phyloP scores from a whole-genome alignment of 2,797 vertebrate genomes.

The Apogon talboti region DNA sequence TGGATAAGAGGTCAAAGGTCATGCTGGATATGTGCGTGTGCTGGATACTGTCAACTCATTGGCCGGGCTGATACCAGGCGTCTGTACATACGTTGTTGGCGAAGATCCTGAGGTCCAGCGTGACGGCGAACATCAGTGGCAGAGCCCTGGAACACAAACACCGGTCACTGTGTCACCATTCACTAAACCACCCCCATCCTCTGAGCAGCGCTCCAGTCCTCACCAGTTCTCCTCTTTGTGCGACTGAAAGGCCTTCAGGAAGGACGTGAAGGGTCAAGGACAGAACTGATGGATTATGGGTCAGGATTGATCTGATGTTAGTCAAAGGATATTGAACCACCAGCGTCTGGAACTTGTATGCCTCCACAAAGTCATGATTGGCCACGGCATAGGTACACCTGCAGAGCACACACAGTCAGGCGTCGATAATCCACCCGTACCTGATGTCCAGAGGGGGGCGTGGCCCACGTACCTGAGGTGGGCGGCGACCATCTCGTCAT shows the following conservation, averaged over 20 bases:
- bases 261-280: conserved; percentile 90
- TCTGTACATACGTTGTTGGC: conserved; percentile 88
- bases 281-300: background rate
- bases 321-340: conserved; percentile 97
- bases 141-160: conserved; percentile 87
- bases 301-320: background rate
- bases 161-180: background rate
- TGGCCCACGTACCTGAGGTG: conserved; percentile 92
- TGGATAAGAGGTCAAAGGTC: conserved; percentile 56
- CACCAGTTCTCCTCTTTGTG: conserved; percentile 99
- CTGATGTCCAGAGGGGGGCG: too few species aligned
- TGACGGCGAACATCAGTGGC: conserved; percentile 93
- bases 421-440: too few species aligned
- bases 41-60: too few species aligned
- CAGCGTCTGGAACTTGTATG: conserved; percentile 96
- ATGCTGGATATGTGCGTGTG: background rate
- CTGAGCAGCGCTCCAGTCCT: conserved; percentile 49
- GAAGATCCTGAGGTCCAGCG: conserved; percentile 94
- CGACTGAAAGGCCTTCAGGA: conserved; percentile 93
- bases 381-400: conserved; percentile 93
- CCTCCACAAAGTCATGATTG: conserved; percentile 97
- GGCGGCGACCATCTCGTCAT: conserved; percentile 97
- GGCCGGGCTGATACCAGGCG: too few species aligned
- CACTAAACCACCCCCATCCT: too few species aligned
- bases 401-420: conserved; percentile 8